These are phyloP conservation scores for Tachysurus vachellii DNA, from an alignment of 2,113 vertebrate genomes.

Conservation along the genomic window DNA sequence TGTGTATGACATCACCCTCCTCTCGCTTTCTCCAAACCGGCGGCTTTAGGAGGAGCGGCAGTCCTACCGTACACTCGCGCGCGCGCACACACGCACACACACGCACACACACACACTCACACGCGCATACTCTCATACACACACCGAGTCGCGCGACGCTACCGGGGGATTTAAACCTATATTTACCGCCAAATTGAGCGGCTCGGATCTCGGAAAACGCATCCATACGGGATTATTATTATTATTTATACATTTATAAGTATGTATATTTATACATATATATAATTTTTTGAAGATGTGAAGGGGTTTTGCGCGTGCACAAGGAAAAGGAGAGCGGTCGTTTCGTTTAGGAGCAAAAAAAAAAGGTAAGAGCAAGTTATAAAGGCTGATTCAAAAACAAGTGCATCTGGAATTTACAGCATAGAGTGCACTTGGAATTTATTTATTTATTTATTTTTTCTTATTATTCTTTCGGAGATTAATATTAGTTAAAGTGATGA, in stretches of 20 bases:
- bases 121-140: conserved; percentile 17
- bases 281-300: conserved; percentile 26
- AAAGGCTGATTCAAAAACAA: background rate
- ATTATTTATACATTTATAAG: background rate
- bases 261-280: background rate
- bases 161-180: conserved; percentile 50
- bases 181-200: conserved; percentile 11
- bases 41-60: conserved; percentile 28
- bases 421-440: background rate
- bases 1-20: conserved; percentile 54
- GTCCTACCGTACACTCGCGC: background rate
- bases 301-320: conserved; percentile 15
- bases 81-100: background rate
- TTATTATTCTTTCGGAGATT: background rate
- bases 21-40: conserved; percentile 48
- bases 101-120: background rate
- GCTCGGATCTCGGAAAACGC: conserved; percentile 42
- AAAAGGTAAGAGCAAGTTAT: conserved; percentile 48
- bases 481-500: background rate
- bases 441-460: background rate
- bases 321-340: conserved; percentile 26
- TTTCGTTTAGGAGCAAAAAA: conserved; percentile 15
- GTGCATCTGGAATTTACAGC: background rate
- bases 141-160: conserved; percentile 37
- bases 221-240: conserved; percentile 37